A percentile compares a stretch with the other conserved stretches of the same genome.
These are phyloP conservation scores for Pampus argenteus DNA, from an alignment of 2,797 vertebrate species.

Conservation along the genomic window DNA sequence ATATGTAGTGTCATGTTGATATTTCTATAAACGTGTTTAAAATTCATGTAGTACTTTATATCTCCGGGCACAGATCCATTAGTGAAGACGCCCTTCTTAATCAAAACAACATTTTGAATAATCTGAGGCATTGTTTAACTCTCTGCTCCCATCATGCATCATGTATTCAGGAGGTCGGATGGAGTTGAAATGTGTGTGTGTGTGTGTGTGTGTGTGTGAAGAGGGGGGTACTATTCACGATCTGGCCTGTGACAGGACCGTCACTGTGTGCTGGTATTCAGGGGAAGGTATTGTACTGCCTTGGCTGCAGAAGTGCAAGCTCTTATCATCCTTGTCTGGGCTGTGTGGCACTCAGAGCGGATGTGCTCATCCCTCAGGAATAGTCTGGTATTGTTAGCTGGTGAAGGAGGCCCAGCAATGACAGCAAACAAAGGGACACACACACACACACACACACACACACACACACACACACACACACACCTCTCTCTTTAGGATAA, in stretches of 20 bases:
- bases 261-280: slow-evolving; percentile 54
- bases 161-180: slow-evolving; percentile 24
- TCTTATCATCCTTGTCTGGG: slow-evolving; percentile 72
- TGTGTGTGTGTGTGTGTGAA: background rate
- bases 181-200: slow-evolving; percentile 6
- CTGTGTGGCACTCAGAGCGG: slow-evolving; percentile 76
- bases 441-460: slow-evolving; percentile 19
- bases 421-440: slow-evolving; percentile 74
- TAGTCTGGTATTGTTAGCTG: slow-evolving; percentile 82
- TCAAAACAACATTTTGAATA: background rate
- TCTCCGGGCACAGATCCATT: background rate
- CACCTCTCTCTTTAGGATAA: slow-evolving; percentile 65
- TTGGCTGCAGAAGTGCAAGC: slow-evolving; percentile 52
- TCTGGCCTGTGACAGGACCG: slow-evolving; percentile 27
- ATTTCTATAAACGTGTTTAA: background rate
- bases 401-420: slow-evolving; percentile 76
- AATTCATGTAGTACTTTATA: background rate
- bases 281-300: slow-evolving; percentile 41
- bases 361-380: slow-evolving; percentile 83
- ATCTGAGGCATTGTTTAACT: slow-evolving; percentile 1
- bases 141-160: slow-evolving; percentile 14
- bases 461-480: slow-evolving; percentile 31
- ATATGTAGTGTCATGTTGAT: slow-evolving; percentile 1
- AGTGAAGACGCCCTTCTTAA: background rate
- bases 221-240: slow-evolving; percentile 8